Percentiles rank a stretch among this genome's conserved stretches.
Conservation (phyloP, 2,113 vertebrate genomes). For the Diglossa brunneiventris region DNA sequence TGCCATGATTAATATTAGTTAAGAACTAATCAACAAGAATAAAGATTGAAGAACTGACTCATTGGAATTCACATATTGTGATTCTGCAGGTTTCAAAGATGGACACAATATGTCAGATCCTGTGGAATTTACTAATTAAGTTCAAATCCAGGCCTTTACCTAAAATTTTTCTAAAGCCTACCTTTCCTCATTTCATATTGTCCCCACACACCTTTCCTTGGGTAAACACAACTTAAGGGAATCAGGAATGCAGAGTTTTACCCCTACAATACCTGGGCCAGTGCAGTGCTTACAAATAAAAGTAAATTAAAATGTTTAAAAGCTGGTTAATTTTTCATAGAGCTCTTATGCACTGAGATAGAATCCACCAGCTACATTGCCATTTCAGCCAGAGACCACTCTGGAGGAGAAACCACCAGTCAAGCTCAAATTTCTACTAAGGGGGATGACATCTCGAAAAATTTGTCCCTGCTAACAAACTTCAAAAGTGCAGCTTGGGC, state of each 20-base stretch:
- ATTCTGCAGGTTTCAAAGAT: background rate
- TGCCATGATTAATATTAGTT: background rate
- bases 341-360: background rate
- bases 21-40: background rate
- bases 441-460: background rate
- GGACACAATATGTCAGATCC: background rate
- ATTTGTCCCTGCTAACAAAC: background rate
- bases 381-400: background rate
- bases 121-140: background rate
- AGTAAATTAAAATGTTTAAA: background rate
- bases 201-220: background rate
- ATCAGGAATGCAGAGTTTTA: background rate
- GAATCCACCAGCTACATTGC: background rate
- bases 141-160: background rate
- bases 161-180: background rate
- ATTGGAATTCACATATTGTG: background rate
- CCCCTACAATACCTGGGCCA: background rate
- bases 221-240: background rate
- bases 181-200: background rate
- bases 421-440: background rate
- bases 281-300: background rate
- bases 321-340: background rate
- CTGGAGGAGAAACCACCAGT: background rate
- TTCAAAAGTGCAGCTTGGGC: background rate
- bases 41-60: background rate